Conservation (phyloP, 1,140 invertebrate genomes). For the Lordiphosa collinella region DNA sequence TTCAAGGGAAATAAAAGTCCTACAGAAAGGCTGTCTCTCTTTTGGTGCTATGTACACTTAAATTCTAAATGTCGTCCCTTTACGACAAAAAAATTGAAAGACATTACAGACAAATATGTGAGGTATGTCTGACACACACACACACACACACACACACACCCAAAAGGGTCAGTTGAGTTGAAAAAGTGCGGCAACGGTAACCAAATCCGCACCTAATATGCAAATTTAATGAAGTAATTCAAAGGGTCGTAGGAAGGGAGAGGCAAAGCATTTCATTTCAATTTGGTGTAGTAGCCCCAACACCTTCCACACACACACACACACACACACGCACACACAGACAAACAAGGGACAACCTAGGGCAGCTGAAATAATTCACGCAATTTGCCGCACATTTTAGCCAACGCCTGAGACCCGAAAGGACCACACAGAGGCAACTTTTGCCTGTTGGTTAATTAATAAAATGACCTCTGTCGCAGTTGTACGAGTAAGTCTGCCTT, state of each 20-base stretch:
- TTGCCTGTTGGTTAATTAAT: conserved; percentile 66
- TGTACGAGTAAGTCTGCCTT: conserved; percentile 8
- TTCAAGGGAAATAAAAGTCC: too few species aligned
- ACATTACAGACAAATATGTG: conserved; percentile 7
- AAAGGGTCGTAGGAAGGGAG: conserved; percentile 42
- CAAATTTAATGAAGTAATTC: conserved; percentile 78
- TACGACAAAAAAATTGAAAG: conserved; percentile 7
- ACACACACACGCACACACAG: conserved; percentile 3
- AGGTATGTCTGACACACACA: not conserved
- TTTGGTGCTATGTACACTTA: too few species aligned
- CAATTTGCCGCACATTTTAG: conserved; percentile 71
- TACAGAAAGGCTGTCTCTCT: too few species aligned
- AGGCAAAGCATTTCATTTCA: conserved; percentile 50
- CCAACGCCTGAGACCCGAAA: conserved; percentile 17
- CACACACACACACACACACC: not conserved
- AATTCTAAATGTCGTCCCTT: too few species aligned
- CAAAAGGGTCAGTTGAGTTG: conserved; percentile 6
- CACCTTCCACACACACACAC: conserved; percentile 30
- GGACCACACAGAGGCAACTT: conserved; percentile 21
- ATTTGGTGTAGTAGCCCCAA: conserved; percentile 44
- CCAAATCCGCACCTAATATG: conserved; percentile 74
- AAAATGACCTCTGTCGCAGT: conserved; percentile 64
- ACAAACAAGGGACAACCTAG: conserved; percentile 1
- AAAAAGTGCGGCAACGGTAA: conserved; percentile 64
- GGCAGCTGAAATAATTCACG: conserved; percentile 66